These are phyloP conservation scores for Heliangelus exortis DNA, from an alignment of 2,797 vertebrate species.

Conservation along the genomic window DNA sequence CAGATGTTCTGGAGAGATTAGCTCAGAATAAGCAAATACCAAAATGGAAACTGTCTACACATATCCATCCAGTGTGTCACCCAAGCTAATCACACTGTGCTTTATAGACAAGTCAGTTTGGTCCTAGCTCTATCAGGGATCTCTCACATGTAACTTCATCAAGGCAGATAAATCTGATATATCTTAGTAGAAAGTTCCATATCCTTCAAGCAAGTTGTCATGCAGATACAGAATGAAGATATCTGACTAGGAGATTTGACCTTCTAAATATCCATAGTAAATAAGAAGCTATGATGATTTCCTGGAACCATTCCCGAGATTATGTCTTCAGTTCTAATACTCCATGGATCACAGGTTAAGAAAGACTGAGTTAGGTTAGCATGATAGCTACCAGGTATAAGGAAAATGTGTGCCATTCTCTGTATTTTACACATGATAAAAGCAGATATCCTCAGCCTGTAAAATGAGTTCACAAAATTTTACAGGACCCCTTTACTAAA, in stretches of 20 bases:
- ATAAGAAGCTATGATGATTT: neutral
- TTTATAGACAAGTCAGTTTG: neutral
- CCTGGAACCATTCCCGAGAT: neutral
- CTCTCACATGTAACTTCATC: neutral
- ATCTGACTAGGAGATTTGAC: neutral
- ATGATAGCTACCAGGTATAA: neutral
- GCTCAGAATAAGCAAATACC: conserved; percentile 43
- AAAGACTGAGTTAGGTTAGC: neutral
- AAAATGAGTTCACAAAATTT: neutral
- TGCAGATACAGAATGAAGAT: neutral
- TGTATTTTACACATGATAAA: neutral
- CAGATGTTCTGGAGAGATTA: conserved; percentile 46
- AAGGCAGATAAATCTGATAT: neutral
- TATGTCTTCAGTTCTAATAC: conserved; percentile 6
- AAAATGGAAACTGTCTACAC: conserved; percentile 39
- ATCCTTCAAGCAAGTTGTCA: neutral
- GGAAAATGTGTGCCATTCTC: neutral
- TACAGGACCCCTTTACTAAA: neutral
- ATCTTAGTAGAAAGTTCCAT: neutral
- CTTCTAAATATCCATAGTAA: conserved; percentile 10
- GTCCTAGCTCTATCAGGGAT: neutral
- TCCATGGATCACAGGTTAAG: neutral
- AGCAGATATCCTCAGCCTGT: neutral
- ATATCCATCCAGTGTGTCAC: conserved; percentile 7
- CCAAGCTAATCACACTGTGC: neutral